These are phyloP conservation scores for Dryoscopus gambensis DNA, from an alignment of 2,113 vertebrate species.

Conservation along the genomic window DNA sequence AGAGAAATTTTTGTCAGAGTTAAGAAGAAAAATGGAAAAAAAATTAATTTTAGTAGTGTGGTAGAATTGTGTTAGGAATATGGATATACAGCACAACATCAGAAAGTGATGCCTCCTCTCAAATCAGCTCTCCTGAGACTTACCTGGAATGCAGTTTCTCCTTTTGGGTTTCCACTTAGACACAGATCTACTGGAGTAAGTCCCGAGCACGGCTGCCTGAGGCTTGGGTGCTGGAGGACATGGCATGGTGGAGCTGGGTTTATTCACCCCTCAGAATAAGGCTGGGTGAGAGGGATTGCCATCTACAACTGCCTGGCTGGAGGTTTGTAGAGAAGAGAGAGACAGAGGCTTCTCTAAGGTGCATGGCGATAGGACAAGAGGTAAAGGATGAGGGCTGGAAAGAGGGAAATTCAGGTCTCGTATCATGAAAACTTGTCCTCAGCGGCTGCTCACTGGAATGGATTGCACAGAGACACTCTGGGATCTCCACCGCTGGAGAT, in stretches of 20 bases:
- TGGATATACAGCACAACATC: neutral
- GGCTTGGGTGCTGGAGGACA: neutral
- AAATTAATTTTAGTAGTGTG: neutral
- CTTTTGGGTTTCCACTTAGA: neutral
- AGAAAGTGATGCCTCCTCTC: neutral
- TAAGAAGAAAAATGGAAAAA: neutral
- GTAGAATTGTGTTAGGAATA: neutral
- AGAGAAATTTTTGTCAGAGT: neutral
- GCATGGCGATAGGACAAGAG: neutral
- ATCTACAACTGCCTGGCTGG: neutral
- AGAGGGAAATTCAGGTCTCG: neutral
- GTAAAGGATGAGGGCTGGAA: neutral
- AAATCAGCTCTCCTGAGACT: neutral
- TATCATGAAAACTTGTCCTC: neutral
- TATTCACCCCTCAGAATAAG: neutral
- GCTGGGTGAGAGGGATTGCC: neutral
- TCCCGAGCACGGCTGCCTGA: neutral
- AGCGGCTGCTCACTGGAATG: neutral
- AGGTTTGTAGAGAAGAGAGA: neutral
- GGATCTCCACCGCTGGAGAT: neutral
- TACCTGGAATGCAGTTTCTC: neutral
- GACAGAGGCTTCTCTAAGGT: neutral
- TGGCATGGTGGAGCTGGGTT: neutral
- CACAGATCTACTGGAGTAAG: neutral
- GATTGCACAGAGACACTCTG: neutral